Percentiles rank a stretch among this genome's conserved stretches.
Conservation (phyloP, 2,113 vertebrate genomes). For the Parus major region DNA sequence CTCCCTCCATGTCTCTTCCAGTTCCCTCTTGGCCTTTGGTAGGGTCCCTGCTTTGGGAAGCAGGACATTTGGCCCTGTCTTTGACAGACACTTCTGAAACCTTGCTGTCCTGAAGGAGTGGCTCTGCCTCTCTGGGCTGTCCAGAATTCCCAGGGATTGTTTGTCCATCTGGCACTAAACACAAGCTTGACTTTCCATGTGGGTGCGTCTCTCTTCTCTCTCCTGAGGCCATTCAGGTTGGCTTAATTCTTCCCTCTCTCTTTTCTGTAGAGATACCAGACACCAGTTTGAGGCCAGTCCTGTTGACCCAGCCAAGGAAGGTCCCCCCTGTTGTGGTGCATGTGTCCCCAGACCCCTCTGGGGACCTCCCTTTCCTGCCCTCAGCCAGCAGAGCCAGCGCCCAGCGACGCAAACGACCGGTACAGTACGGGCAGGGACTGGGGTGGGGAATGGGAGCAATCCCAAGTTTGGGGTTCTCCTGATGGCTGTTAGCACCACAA, state of each 20-base stretch:
- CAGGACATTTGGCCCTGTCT: not conserved
- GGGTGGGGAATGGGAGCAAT: not conserved
- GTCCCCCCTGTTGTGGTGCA: not conserved
- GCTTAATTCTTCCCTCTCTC: not conserved
- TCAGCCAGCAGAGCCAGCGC: not conserved
- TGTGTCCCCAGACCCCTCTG: not conserved
- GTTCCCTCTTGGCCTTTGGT: not conserved
- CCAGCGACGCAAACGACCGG: slow-evolving; percentile 41
- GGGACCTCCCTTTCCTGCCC: not conserved
- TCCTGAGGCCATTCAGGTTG: not conserved
- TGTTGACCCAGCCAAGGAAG: not conserved
- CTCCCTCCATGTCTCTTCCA: not conserved
- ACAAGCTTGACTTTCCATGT: not conserved
- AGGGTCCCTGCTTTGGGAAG: not conserved
- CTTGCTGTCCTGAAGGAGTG: not conserved
- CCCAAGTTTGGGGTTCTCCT: not conserved
- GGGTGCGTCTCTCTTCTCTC: not conserved
- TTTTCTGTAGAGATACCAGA: slow-evolving; percentile 6
- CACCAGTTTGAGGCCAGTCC: not conserved
- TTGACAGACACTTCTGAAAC: not conserved
- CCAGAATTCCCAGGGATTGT: not conserved
- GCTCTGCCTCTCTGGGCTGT: not conserved
- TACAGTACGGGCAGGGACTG: not conserved
- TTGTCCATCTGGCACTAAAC: not conserved
- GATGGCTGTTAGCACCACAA: not conserved